Evolutionary conservation across 1,140 invertebrate genomes (phyloP).

Genomic region (Zaprionus vittiger): DNA sequence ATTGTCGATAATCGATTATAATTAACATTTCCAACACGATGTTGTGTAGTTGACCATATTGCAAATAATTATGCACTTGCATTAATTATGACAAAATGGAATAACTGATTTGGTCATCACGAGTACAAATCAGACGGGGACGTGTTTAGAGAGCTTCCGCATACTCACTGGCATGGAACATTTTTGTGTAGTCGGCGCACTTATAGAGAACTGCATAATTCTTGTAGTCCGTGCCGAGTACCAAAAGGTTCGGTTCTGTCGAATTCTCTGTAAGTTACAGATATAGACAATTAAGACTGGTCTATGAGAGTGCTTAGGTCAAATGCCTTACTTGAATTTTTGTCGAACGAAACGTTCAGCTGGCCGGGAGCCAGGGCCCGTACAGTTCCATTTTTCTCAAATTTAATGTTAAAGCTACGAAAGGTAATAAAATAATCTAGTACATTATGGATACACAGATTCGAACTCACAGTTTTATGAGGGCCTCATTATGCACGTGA

Average conservation of each 20-base stretch:
- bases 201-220: slow-evolving; percentile 91
- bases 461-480: slow-evolving; percentile 85
- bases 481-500: slow-evolving; percentile 84
- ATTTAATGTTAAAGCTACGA: slow-evolving; percentile 54
- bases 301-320: background rate
- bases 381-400: slow-evolving; percentile 84
- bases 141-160: slow-evolving; percentile 4
- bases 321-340: slow-evolving; percentile 44
- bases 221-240: slow-evolving; percentile 92
- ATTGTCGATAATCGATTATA: slow-evolving; percentile 31
- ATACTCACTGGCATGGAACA: slow-evolving; percentile 74
- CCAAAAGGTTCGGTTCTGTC: slow-evolving; percentile 88
- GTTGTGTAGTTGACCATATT: slow-evolving; percentile 32
- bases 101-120: slow-evolving; percentile 51
- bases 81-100: slow-evolving; percentile 60
- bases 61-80: slow-evolving; percentile 53
- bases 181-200: slow-evolving; percentile 87
- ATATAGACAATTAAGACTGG: background rate
- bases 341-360: slow-evolving; percentile 60
- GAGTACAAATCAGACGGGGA: slow-evolving; percentile 3
- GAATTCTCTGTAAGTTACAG: slow-evolving; percentile 82
- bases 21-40: slow-evolving; percentile 36
- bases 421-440: too few relatives aligned
- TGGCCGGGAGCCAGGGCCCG: slow-evolving; percentile 84
- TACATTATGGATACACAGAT: background rate